Evolutionary conservation across 2,888 invertebrate genomes (phyloP).

Genomic region (Tricholauxania praeusta): DNA sequence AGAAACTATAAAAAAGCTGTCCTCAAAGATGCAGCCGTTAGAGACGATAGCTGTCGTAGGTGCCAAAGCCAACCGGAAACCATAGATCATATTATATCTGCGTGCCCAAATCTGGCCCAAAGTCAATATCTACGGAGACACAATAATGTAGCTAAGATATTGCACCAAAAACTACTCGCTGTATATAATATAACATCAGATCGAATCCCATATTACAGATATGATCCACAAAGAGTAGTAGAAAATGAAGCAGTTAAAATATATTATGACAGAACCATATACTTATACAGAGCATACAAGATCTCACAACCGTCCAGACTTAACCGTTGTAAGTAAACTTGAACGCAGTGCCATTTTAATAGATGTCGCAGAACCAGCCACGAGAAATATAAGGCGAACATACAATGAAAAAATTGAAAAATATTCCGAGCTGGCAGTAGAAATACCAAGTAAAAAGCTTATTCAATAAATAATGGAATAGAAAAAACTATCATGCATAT

Average conservation of each 20-base stretch:
- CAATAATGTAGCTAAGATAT: slow-evolving; percentile 35
- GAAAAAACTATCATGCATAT: too few relatives aligned
- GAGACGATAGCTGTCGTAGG: neutral
- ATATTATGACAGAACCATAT: slow-evolving; percentile 34
- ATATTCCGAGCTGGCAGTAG: slow-evolving; percentile 34
- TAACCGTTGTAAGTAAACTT: slow-evolving; percentile 25
- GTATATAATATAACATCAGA: slow-evolving; percentile 1
- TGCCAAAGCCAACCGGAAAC: slow-evolving; percentile 9
- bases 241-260: slow-evolving; percentile 23
- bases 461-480: too few relatives aligned
- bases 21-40: neutral
- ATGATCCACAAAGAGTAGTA: slow-evolving; percentile 6
- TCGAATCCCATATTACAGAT: slow-evolving; percentile 8
- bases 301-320: slow-evolving; percentile 25
- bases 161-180: slow-evolving; percentile 22
- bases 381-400: slow-evolving; percentile 25
- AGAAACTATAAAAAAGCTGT: neutral
- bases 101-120: slow-evolving; percentile 20
- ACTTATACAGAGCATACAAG: slow-evolving; percentile 27
- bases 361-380: slow-evolving; percentile 30
- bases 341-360: slow-evolving; percentile 24
- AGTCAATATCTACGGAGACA: slow-evolving; percentile 31
- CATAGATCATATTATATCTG: slow-evolving; percentile 34
- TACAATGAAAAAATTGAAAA: slow-evolving; percentile 28
- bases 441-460: too few relatives aligned